Conservation (phyloP, 2,797 vertebrate species). For the Steatocranus sp. region DNA sequence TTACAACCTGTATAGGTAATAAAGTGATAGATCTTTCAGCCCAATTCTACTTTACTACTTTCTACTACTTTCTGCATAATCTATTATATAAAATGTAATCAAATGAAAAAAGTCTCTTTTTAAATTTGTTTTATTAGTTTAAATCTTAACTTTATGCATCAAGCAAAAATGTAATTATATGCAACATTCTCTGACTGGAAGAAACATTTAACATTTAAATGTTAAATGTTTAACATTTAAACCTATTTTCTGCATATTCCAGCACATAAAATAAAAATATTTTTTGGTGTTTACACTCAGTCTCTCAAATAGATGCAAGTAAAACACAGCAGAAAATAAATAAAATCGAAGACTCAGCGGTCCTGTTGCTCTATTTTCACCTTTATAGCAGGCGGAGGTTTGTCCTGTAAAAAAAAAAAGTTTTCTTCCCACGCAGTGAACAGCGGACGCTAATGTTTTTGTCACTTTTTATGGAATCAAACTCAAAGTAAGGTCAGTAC, state of each 20-base stretch:
- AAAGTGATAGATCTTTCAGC: rapidly evolving
- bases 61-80: rapidly evolving
- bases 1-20: background rate
- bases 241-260: rapidly evolving
- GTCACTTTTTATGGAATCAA: background rate
- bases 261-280: rapidly evolving
- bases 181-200: background rate
- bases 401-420: rapidly evolving
- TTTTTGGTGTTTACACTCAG: background rate
- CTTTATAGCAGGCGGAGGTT: background rate
- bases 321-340: background rate
- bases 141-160: no score
- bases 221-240: background rate
- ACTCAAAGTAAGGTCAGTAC: background rate
- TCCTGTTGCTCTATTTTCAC: rapidly evolving
- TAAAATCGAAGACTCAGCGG: background rate
- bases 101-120: no score
- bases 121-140: rapidly evolving
- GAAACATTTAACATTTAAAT: no score
- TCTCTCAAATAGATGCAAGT: background rate
- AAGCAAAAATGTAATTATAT: background rate
- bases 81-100: background rate
- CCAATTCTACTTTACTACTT: no score
- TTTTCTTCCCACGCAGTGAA: rapidly evolving
- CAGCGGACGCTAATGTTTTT: rapidly evolving